Evolutionary conservation across 2,888 invertebrate species (phyloP).

Genomic region (Pardosa pseudoannulata): DNA sequence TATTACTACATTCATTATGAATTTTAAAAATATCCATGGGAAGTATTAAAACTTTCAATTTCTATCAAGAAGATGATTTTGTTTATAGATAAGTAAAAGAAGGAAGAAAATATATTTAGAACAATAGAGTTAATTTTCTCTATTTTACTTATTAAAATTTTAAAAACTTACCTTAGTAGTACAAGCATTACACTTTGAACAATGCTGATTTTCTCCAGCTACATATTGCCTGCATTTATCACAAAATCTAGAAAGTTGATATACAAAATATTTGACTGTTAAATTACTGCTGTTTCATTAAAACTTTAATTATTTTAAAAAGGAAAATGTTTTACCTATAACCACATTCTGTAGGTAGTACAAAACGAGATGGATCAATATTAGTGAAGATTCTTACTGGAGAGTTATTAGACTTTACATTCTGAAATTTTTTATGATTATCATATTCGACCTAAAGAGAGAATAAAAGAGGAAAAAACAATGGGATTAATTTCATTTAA

Average conservation of each 20-base stretch:
- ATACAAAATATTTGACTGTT: too few relatives aligned
- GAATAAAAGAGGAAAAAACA: not conserved
- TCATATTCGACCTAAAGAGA: slow-evolving; percentile 83
- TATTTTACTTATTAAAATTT: too few relatives aligned
- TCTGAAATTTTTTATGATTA: slow-evolving; percentile 85
- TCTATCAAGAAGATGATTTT: too few relatives aligned
- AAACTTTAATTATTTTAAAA: not conserved
- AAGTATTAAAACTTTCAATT: too few relatives aligned
- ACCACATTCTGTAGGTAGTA: slow-evolving; percentile 80
- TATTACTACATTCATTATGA: too few relatives aligned
- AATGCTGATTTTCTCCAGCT: slow-evolving; percentile 84
- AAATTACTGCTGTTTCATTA: too few relatives aligned
- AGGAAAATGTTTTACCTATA: slow-evolving; percentile 80
- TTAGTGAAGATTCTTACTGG: slow-evolving; percentile 94
- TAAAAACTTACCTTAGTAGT: slow-evolving; percentile 82
- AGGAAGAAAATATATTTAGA: too few relatives aligned
- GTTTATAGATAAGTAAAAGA: too few relatives aligned
- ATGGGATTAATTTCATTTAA: too few relatives aligned
- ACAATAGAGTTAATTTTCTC: too few relatives aligned
- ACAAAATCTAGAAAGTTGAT: slow-evolving; percentile 79
- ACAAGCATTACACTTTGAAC: slow-evolving; percentile 84
- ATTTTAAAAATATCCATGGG: too few relatives aligned
- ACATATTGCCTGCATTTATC: slow-evolving; percentile 85
- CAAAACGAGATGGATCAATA: slow-evolving; percentile 80
- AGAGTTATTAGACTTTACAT: slow-evolving; percentile 82